Base-by-base conservation (phyloP, 1,140 invertebrate species). In the Drosophila pseudoananassae region DNA sequence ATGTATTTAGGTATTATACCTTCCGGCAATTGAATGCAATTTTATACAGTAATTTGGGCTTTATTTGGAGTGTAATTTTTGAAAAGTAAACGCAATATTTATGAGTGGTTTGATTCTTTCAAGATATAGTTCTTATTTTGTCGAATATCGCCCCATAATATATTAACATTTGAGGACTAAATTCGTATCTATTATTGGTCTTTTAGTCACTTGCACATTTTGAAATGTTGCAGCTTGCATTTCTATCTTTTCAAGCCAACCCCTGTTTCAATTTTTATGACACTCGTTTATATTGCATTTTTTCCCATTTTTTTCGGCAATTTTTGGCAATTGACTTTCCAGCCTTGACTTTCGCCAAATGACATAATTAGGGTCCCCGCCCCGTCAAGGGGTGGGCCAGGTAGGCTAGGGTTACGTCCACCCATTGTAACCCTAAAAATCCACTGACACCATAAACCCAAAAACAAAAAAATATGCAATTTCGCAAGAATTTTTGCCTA, bases 301-400 rank as follows among this genome's bases (percentile, higher is more conserved):
- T 78, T 65, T 63, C 38, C 70, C 46, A 72, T 74, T 82, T 43
- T 36, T n/a, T 12, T 36, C 20, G 20, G 9, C 40, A 12, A 40
- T 43, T 43, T 82, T 56, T 46, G 49, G 80, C 81, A 77, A 87
- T 85, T 85, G 78, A 87, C 83, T 88, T 88, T 78, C 58, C 78
- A 78, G 74, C 82, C 83, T 87, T 87, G 82, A 87, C 82, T 87
- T 85, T 60, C 59, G 77, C 65, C 77, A 84, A 84, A 82, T 87
- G 82, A 88, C 83, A 87, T 87, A 87, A 87, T 87, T 87, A 87
- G 43, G 51, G 61, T 20, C 17, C 33, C 27, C 56, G 23, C 47
- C 56, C 20, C 3, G 20, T 20, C 20, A 20, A 20, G 20, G 50
- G 29, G 64, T 36, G 71, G 38, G 71, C 53, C 71, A 81, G 81